Evolutionary conservation across 1,140 invertebrate genomes (phyloP), one percentile per base, ranked within the genome.

Genomic region (Nasonia vitripennis): DNA sequence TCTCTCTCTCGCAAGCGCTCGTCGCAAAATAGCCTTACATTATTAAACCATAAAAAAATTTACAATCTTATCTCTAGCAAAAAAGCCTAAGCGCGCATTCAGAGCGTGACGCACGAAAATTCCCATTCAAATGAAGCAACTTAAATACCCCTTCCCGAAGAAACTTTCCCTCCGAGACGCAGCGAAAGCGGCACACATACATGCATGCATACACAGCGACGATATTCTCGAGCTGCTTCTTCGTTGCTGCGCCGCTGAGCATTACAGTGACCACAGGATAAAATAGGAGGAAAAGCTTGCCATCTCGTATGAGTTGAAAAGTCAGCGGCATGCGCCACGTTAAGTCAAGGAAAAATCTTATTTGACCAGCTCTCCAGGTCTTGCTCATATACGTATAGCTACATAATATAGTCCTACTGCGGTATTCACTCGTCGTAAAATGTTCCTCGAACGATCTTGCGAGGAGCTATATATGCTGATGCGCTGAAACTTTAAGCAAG

Each of bases 101-200:
- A 17, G 6, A 62, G 55, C 55, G 17, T n/a, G 17, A 20, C 17
- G 20, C 3, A 23, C 23, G 31, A 34, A 31, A 71, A 71, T 71
- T 71, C 17, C 34, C 37, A 74, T 74, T 74, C 73, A 74, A 74
- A 74, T 74, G 73, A 37, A 34, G 73, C 34, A 37, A 74, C 31
- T 74, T 37, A 37, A 74, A 74, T n/a, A 37, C 27, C 34, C 73
- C 14, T 74, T 74, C 45, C 20, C 17, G 37, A 74, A 74, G 73
- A 37, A 74, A 74, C 73, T 74, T 74, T 74, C 73, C 17, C 73
- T 9, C 34, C 37, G 73, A 41, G 20, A 62, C 17, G 27, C 1
- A n/a, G 34, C 73, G 27, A 41, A 41, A 74, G 34, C 6, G 34
- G 34, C 14, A 74, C 17, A 62, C 7, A 62, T 51, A 73, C 70